Percentiles rank a stretch among this genome's conserved stretches.
These are phyloP conservation scores for Drosophila helvetica DNA, from an alignment of 2,888 invertebrate genomes.

Conservation along the genomic window DNA sequence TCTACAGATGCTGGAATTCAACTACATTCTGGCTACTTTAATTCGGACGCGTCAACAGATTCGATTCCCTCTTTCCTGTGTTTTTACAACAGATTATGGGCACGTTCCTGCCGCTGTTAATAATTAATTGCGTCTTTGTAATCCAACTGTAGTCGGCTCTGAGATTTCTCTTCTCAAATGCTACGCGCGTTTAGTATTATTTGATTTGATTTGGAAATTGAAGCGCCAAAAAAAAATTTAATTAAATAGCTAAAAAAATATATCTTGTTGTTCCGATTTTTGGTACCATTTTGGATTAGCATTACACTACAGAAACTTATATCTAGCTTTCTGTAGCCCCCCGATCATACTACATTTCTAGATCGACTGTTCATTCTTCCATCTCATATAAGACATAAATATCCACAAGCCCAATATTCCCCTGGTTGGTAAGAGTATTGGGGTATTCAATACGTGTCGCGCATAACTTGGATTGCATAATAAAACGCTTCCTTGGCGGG, in stretches of 20 bases:
- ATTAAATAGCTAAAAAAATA: too few species aligned
- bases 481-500: slow-evolving; percentile 63
- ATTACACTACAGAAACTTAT: too few species aligned
- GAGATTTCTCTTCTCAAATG: background rate
- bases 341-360: too few species aligned
- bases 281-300: too few species aligned
- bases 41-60: background rate
- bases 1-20: background rate
- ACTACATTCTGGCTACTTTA: background rate
- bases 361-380: too few species aligned
- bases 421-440: background rate
- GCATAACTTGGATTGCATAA: slow-evolving; percentile 75
- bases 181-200: too few species aligned
- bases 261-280: too few species aligned
- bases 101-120: slow-evolving; percentile 74
- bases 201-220: too few species aligned
- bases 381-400: background rate
- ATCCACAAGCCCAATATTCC: background rate
- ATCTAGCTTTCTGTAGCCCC: too few species aligned
- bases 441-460: slow-evolving; percentile 10
- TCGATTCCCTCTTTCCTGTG: slow-evolving; percentile 18
- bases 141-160: background rate
- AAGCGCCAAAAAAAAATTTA: too few species aligned
- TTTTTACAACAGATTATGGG: slow-evolving; percentile 69
- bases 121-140: slow-evolving; percentile 74